These are phyloP conservation scores for Sphaeramia orbicularis DNA, from an alignment of 2,797 vertebrate species.

Conservation along the genomic window DNA sequence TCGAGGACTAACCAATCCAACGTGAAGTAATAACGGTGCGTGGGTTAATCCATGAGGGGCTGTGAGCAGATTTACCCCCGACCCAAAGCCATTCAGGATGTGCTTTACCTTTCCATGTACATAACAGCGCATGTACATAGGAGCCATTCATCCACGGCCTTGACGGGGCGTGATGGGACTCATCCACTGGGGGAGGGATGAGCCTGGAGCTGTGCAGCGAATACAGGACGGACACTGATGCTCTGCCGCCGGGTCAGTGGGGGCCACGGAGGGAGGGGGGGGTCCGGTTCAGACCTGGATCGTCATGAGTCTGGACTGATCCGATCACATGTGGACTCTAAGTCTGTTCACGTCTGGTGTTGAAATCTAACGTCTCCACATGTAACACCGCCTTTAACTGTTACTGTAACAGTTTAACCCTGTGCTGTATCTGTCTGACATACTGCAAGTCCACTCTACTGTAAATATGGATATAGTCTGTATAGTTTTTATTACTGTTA, in stretches of 20 bases:
- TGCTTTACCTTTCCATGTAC: constrained; percentile 81
- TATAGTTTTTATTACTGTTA: no score
- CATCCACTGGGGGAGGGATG: constrained; percentile 72
- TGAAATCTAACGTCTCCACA: no score
- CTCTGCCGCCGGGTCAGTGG: constrained; percentile 54
- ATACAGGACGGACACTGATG: constrained; percentile 64
- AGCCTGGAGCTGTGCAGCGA: constrained; percentile 71
- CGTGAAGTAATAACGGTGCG: constrained; percentile 16
- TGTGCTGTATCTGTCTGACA: no score
- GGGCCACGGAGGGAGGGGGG: constrained; percentile 30
- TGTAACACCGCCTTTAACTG: no score
- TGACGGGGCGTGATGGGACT: constrained; percentile 53
- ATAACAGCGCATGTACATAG: constrained; percentile 80
- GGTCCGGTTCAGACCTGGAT: no score
- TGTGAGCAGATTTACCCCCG: constrained; percentile 58
- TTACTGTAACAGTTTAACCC: no score
- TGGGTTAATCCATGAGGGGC: constrained; percentile 35
- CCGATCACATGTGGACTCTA: no score
- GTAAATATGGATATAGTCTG: no score
- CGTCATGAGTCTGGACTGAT: no score
- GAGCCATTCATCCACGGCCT: constrained; percentile 74
- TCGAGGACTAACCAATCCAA: constrained; percentile 16
- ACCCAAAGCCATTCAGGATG: constrained; percentile 67
- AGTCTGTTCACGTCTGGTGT: no score
- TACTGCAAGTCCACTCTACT: no score